Evolutionary conservation across 2,113 vertebrate genomes (phyloP).

Genomic region (Psammodynastes pulverulentus): DNA sequence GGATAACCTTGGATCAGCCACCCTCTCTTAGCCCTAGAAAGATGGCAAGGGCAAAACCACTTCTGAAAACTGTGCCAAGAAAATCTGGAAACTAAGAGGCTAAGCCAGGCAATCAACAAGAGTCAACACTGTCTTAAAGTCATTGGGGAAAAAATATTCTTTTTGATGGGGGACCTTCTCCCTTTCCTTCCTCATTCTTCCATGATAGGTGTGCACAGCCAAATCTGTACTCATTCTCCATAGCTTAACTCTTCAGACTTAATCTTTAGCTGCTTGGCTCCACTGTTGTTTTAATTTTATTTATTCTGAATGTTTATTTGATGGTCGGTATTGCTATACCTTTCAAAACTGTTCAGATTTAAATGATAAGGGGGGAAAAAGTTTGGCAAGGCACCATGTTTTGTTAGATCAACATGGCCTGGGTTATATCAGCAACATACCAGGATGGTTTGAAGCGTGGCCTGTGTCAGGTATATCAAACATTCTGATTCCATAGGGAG

Average conservation of each 20-base stretch:
- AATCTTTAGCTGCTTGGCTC: background rate
- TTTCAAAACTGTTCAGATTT: background rate
- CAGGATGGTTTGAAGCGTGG: background rate
- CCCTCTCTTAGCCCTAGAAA: background rate
- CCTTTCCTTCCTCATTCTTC: background rate
- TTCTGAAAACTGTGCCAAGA: background rate
- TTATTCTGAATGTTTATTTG: background rate
- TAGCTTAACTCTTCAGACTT: background rate
- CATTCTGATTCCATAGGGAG: background rate
- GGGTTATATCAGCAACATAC: background rate
- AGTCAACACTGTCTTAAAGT: background rate
- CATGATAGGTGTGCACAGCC: background rate
- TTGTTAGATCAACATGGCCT: background rate
- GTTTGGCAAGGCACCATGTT: background rate
- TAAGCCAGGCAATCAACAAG: background rate
- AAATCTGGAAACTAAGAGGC: background rate
- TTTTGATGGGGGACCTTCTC: background rate
- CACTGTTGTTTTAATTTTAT: background rate
- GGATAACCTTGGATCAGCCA: background rate
- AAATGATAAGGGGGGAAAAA: background rate
- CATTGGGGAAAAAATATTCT: background rate
- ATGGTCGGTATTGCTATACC: background rate
- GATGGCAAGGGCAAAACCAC: background rate
- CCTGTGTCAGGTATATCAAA: slow-evolving; percentile 2
- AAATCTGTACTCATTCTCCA: background rate